Evolutionary conservation across 2,797 vertebrate genomes (phyloP).

Genomic region (Cephalopachus bancanus): DNA sequence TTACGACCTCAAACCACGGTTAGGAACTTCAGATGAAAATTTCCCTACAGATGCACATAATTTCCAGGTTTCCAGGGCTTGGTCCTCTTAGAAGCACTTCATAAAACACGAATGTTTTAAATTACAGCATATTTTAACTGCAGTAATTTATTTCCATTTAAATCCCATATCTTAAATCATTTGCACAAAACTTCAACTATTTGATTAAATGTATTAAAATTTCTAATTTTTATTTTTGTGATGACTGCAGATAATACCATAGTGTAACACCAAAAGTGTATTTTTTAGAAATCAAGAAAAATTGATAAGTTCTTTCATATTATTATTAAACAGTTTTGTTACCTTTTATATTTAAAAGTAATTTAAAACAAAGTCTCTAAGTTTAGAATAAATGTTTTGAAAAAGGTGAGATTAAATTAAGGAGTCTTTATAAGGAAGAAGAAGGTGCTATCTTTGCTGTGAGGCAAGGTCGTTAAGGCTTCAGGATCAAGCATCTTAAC

Average conservation of each 20-base stretch:
- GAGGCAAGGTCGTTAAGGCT: background rate
- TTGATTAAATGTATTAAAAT: background rate
- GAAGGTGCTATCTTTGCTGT: background rate
- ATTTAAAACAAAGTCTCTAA: background rate
- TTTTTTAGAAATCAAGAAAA: background rate
- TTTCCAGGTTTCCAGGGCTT: background rate
- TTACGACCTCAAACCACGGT: background rate
- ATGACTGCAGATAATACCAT: background rate
- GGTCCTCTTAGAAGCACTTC: background rate
- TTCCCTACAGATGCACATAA: background rate
- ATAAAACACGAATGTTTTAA: background rate
- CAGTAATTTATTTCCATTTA: background rate
- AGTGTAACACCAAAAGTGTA: background rate
- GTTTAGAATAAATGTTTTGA: background rate
- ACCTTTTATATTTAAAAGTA: background rate
- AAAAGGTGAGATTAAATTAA: constrained; percentile 20
- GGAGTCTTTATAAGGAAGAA: background rate
- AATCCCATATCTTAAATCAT: constrained; percentile 7
- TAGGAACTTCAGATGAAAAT: background rate
- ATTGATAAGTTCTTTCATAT: background rate
- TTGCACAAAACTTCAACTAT: background rate
- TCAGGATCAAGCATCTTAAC: background rate
- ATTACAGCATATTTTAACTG: background rate
- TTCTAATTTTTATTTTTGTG: background rate
- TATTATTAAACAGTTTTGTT: background rate